These are phyloP conservation scores for Ephialtes manifestator DNA, from an alignment of 2,888 invertebrate genomes.

Conservation along the genomic window DNA sequence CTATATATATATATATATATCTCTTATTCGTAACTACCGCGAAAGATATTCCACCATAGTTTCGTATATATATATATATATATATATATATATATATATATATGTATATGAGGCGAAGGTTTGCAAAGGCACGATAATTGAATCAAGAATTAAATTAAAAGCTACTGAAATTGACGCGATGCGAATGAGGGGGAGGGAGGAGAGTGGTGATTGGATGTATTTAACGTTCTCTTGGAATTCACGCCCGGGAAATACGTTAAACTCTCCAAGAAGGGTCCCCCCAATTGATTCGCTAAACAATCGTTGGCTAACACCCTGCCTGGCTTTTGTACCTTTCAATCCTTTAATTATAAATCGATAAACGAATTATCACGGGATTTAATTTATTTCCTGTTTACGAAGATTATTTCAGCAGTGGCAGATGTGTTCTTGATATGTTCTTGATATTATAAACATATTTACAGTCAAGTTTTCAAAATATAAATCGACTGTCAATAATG, in stretches of 20 bases:
- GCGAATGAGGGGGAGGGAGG: not conserved
- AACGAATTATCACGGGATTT: not conserved
- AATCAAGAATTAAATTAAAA: constrained; percentile 54
- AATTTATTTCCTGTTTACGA: too few species aligned
- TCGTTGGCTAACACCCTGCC: too few species aligned
- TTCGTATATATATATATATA: too few species aligned
- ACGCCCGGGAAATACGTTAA: not conserved
- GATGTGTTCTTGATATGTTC: too few species aligned
- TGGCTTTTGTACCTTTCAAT: too few species aligned
- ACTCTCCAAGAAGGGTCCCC: too few species aligned
- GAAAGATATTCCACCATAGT: constrained; percentile 8
- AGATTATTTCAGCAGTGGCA: too few species aligned
- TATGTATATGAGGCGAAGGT: constrained; percentile 31
- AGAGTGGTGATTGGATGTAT: constrained; percentile 1
- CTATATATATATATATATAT: not conserved
- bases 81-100: too few species aligned
- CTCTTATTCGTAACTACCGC: constrained; percentile 16
- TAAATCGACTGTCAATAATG: too few species aligned
- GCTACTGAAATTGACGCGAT: constrained; percentile 41
- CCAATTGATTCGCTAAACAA: not conserved
- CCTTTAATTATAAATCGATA: not conserved
- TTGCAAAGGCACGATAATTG: constrained; percentile 47
- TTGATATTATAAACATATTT: too few species aligned
- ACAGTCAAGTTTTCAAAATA: too few species aligned
- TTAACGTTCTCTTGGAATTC: constrained; percentile 25